These are phyloP conservation scores for Chelonus formosanus DNA, from an alignment of 2,888 invertebrate species.

Conservation along the genomic window DNA sequence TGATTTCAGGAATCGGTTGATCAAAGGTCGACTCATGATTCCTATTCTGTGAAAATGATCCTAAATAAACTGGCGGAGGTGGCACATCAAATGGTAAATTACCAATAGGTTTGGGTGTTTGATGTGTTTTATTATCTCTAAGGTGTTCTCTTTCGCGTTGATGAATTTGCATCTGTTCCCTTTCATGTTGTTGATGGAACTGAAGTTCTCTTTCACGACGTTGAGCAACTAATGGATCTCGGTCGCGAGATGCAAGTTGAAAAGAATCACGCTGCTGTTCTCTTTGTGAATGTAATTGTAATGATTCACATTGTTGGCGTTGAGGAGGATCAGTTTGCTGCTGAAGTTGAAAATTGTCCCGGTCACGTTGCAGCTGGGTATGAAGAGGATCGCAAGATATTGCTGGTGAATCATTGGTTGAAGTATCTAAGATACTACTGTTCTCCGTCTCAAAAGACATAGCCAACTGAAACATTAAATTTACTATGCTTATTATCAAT, in stretches of 20 bases:
- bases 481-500: not conserved
- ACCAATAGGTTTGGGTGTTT: slow-evolving; percentile 52
- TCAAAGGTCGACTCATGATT: not conserved
- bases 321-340: slow-evolving; percentile 24
- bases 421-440: slow-evolving; percentile 36
- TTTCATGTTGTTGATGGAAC: slow-evolving; percentile 24
- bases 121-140: slow-evolving; percentile 51
- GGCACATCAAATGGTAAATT: slow-evolving; percentile 54
- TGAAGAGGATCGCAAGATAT: slow-evolving; percentile 41
- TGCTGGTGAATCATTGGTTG: slow-evolving; percentile 37
- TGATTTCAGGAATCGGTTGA: slow-evolving; percentile 4
- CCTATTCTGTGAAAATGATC: slow-evolving; percentile 28
- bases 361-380: slow-evolving; percentile 33
- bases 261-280: slow-evolving; percentile 16
- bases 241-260: slow-evolving; percentile 14
- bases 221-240: slow-evolving; percentile 25
- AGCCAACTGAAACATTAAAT: slow-evolving; percentile 43
- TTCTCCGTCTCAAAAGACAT: slow-evolving; percentile 49
- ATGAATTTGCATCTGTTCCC: slow-evolving; percentile 30
- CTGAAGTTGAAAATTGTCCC: slow-evolving; percentile 32
- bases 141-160: slow-evolving; percentile 24
- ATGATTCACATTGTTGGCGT: slow-evolving; percentile 28
- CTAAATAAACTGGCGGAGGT: slow-evolving; percentile 36
- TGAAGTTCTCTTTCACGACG: slow-evolving; percentile 32
- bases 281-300: slow-evolving; percentile 28